A percentile compares a stretch with the other conserved stretches of the same genome.
phyloP scores from a whole-genome alignment of 2,888 invertebrate genomes.

The Acanthopleura granulata region DNA sequence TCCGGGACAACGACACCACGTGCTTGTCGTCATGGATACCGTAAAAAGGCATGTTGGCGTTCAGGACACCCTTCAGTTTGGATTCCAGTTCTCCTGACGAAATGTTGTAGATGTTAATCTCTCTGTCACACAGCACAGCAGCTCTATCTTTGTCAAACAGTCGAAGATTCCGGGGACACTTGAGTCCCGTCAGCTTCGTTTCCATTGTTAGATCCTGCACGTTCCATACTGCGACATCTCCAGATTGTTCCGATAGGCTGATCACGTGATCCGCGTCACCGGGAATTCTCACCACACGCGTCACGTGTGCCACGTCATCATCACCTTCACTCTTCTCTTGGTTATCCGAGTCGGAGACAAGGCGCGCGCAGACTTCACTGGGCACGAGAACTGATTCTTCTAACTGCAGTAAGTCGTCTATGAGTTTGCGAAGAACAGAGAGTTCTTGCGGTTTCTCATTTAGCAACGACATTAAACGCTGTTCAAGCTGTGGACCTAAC shows the following conservation, averaged over 20 bases:
- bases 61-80: conserved; percentile 85
- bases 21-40: conserved; percentile 86
- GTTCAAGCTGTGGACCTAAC: background rate
- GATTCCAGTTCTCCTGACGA: conserved; percentile 80
- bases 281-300: background rate
- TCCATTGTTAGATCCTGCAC: conserved; percentile 76
- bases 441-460: conserved; percentile 2
- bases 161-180: conserved; percentile 83
- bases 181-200: conserved; percentile 80
- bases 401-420: background rate
- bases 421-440: background rate
- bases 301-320: too few relatives aligned
- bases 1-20: conserved; percentile 85
- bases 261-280: conserved; percentile 74
- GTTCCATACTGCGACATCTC: conserved; percentile 88
- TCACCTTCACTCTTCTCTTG: too few relatives aligned
- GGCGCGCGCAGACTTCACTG: background rate
- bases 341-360: too few relatives aligned
- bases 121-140: conserved; percentile 85
- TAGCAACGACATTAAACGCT: background rate
- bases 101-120: conserved; percentile 84
- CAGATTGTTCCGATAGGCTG: conserved; percentile 80
- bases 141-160: conserved; percentile 80
- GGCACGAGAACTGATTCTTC: background rate
- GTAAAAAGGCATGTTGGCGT: conserved; percentile 92